Percentiles rank a stretch among this genome's conserved stretches.
Evolutionary conservation across 2,113 vertebrate species (phyloP).

Genomic region (Notothenia rossii): DNA sequence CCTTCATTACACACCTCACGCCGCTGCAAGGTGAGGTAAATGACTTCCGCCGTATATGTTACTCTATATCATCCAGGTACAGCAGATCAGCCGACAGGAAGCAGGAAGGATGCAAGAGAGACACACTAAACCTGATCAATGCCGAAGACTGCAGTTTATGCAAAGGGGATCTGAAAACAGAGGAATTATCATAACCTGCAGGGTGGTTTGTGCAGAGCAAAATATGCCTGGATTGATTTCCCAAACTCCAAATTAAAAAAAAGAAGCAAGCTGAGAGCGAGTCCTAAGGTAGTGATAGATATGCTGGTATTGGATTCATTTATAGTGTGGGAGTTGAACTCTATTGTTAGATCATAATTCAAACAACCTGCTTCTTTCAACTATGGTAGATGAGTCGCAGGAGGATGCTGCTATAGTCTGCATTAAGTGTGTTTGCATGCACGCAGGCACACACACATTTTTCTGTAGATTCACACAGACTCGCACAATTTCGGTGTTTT

Average conservation of each 20-base stretch:
- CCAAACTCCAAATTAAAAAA: slow-evolving; percentile 53
- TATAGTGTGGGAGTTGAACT: slow-evolving; percentile 68
- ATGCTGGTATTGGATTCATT: slow-evolving; percentile 71
- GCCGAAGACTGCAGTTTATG: slow-evolving; percentile 43
- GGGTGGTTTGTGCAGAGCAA: slow-evolving; percentile 47
- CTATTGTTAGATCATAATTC: slow-evolving; percentile 82
- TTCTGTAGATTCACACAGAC: slow-evolving; percentile 35
- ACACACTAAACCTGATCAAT: slow-evolving; percentile 55
- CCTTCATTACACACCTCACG: slow-evolving; percentile 41
- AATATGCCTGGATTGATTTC: slow-evolving; percentile 59
- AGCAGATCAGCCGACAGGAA: slow-evolving; percentile 50
- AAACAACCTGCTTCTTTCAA: slow-evolving; percentile 81
- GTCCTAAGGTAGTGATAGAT: slow-evolving; percentile 72
- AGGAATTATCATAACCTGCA: slow-evolving; percentile 59
- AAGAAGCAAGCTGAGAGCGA: slow-evolving; percentile 54
- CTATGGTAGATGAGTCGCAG: slow-evolving; percentile 67
- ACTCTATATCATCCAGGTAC: slow-evolving; percentile 32
- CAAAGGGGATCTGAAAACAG: slow-evolving; percentile 45
- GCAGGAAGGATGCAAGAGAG: slow-evolving; percentile 57
- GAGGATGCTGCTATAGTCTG: slow-evolving; percentile 66
- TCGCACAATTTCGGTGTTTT: slow-evolving; percentile 64
- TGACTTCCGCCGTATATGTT: slow-evolving; percentile 16
- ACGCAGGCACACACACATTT: not conserved
- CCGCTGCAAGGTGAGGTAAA: slow-evolving; percentile 40
- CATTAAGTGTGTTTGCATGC: slow-evolving; percentile 51